Evolutionary conservation across 1,140 invertebrate genomes (phyloP).

Genomic region (Caenorhabditis brenneri): DNA sequence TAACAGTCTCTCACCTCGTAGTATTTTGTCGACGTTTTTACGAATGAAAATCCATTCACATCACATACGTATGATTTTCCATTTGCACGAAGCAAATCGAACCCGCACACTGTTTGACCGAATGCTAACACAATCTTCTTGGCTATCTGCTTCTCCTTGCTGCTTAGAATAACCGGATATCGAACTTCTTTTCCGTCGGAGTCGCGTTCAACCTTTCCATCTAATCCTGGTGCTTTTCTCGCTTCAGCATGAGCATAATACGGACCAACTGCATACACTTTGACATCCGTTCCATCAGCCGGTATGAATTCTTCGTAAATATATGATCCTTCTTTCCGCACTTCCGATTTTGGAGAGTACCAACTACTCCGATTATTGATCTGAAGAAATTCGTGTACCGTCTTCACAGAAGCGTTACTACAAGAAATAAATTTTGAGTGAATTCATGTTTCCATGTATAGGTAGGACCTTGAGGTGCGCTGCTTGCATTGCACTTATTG

Average conservation of each 20-base stretch:
- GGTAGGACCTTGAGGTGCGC: too few species aligned
- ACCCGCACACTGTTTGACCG: constrained; percentile 99
- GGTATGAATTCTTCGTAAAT: constrained; percentile 99
- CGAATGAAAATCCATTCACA: constrained; percentile 99
- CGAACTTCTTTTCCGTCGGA: constrained; percentile 92
- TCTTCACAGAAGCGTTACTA: neutral
- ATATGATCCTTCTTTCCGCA: constrained; percentile 94
- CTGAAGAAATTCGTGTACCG: constrained; percentile 73
- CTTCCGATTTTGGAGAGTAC: constrained; percentile 92
- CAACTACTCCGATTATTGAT: constrained; percentile 97
- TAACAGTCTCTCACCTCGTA: constrained; percentile 77
- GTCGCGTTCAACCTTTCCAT: constrained; percentile 96
- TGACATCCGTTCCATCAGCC: constrained; percentile 93
- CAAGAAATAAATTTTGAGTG: too few species aligned
- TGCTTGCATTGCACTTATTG: too few species aligned
- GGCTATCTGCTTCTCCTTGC: constrained; percentile 97
- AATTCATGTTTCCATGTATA: too few species aligned
- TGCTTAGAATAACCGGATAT: constrained; percentile 95
- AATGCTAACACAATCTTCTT: constrained; percentile 96
- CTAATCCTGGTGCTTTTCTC: constrained; percentile 83
- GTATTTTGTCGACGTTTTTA: constrained; percentile 99
- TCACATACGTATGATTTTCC: constrained; percentile 95
- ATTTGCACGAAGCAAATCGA: constrained; percentile 94
- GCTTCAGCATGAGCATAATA: constrained; percentile 99
- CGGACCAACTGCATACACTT: constrained; percentile 90